These are phyloP conservation scores for Escarpia spicata DNA, from an alignment of 2,888 invertebrate species.

Conservation along the genomic window DNA sequence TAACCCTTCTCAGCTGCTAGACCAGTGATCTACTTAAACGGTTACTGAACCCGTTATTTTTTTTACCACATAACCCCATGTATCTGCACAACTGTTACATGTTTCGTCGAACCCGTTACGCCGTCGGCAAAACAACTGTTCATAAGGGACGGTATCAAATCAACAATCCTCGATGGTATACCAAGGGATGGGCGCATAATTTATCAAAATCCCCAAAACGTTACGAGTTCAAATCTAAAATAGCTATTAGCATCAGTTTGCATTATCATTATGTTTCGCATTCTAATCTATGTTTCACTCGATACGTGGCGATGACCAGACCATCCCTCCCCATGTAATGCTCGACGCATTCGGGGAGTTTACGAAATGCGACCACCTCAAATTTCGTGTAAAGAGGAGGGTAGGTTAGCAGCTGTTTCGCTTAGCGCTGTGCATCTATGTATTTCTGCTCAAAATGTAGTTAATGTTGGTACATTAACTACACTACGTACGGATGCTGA, in stretches of 20 bases:
- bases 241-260: too few relatives aligned
- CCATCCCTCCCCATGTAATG: too few relatives aligned
- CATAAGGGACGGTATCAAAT: neutral
- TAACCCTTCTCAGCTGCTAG: conserved; percentile 48
- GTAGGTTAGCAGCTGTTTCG: neutral
- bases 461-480: neutral
- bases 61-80: neutral
- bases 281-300: too few relatives aligned
- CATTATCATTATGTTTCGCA: too few relatives aligned
- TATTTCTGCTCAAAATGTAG: neutral
- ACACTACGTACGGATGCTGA: too few relatives aligned
- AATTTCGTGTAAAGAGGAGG: neutral
- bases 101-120: neutral
- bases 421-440: neutral
- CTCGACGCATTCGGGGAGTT: too few relatives aligned
- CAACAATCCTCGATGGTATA: neutral
- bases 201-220: too few relatives aligned
- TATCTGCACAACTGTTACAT: neutral
- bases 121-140: neutral
- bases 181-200: too few relatives aligned
- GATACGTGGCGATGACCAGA: too few relatives aligned
- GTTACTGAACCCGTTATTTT: neutral
- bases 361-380: neutral
- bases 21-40: neutral
- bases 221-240: too few relatives aligned